These are phyloP conservation scores for Neotoma lepida DNA, from an alignment of 2,113 vertebrate species.

Conservation along the genomic window DNA sequence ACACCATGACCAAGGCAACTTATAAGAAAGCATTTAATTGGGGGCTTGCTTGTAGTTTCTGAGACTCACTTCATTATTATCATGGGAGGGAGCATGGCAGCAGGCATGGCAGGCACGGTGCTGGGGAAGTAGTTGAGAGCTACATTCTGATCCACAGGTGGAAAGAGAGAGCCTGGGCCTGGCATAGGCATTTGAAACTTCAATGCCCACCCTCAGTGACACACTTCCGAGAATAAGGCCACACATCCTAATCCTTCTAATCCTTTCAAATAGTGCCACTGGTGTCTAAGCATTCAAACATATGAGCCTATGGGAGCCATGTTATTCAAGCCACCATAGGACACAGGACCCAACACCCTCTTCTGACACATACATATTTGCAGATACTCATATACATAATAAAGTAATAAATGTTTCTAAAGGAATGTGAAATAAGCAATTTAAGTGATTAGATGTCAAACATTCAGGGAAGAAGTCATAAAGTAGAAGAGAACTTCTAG, in stretches of 20 bases:
- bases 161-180: not conserved
- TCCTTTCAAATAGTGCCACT: not conserved
- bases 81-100: no score
- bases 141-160: not conserved
- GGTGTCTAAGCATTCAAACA: not conserved
- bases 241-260: not conserved
- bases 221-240: not conserved
- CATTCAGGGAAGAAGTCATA: not conserved
- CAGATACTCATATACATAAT: not conserved
- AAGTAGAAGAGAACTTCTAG: not conserved
- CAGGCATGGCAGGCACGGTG: not conserved
- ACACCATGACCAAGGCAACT: not conserved
- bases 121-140: not conserved
- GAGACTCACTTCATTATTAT: no score
- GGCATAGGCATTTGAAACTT: not conserved
- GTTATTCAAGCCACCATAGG: not conserved
- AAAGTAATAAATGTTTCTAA: not conserved
- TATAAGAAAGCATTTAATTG: not conserved
- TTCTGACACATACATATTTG: not conserved
- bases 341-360: not conserved
- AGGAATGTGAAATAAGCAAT: not conserved
- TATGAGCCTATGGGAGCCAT: not conserved
- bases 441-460: no score
- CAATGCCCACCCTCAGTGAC: not conserved
- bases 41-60: not conserved